Base-by-base conservation (phyloP, 2,888 invertebrate species). In the Meta bourneti region DNA sequence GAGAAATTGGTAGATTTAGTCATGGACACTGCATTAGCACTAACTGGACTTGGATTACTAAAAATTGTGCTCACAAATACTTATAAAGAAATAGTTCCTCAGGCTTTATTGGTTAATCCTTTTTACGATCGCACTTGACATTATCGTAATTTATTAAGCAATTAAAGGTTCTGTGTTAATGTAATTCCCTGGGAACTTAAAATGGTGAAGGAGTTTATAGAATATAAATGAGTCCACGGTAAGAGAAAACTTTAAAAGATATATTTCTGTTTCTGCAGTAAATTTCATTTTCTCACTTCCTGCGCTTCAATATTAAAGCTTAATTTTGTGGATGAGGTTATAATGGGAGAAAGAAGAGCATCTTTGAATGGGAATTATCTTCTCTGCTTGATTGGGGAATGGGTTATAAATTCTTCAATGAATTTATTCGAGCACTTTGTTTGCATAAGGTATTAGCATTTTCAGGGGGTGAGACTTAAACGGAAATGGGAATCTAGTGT, bases 81-180 rank as follows among this genome's bases (percentile, higher is more conserved):
- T 61, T 61, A 61, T 16, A 61, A 61, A 61, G 61, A 61, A 61
- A 16, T 9, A 16, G 13, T 61, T 61, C 16, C 61, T 16, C 16
- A 11, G 11, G 6, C 61, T 61, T 61, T 9, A 8, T 16, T 16
- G 61, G 13, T 6, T 82, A 82, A 82, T 49, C 81, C 81, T 82
- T 49, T 82, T 82, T 82, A 82, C 81, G 81, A 82, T 49, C 52
- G 11, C 69, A 81, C 81, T 34, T 81, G n/a, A 70, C 81, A 16
- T 81, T 81, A 81, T 52, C 71, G 51, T 49, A 72, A 83, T 83
- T 83, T 83, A 83, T 83, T 83, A 71, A 48, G 72, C 82, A 83
- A 83, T 83, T 83, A 83, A 51, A 71, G 13, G 9, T 72, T 83
- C 71, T 20, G 16, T 49, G 49, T 72, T 83, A 51, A 83, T 83